phyloP scores from a whole-genome alignment of 30 jellyfish, hydroid and myxozoan genomes.

The Turritopsis rubra region DNA sequence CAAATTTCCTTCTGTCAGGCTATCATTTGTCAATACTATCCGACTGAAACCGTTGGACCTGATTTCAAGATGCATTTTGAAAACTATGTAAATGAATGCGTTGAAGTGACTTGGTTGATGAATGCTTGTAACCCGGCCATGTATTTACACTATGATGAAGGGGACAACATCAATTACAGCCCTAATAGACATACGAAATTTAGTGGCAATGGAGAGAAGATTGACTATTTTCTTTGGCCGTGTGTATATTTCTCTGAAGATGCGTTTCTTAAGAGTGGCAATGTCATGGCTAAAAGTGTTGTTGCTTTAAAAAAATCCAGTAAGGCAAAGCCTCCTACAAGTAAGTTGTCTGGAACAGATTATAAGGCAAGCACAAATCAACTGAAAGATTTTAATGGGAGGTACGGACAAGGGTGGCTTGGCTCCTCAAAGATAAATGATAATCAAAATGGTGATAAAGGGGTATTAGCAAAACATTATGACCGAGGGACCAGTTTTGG shows the following conservation, averaged over 20 bases:
- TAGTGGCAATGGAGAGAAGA: slow-evolving; percentile 7
- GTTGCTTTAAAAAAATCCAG: not conserved
- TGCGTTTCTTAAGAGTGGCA: not conserved
- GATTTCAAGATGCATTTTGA: not conserved
- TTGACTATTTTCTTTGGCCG: slow-evolving; percentile 18
- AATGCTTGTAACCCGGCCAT: slow-evolving; percentile 17
- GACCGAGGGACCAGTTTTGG: not conserved
- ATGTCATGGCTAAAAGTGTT: slow-evolving; percentile 9
- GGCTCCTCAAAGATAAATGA: not conserved
- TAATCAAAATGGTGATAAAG: not conserved
- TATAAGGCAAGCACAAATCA: not conserved
- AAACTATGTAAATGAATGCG: slow-evolving; percentile 2
- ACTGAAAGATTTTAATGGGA: not conserved
- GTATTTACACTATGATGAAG: not conserved
- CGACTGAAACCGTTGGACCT: not conserved
- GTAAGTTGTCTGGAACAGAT: not conserved
- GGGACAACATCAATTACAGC: slow-evolving; percentile 12
- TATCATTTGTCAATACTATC: not conserved
- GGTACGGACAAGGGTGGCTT: not conserved
- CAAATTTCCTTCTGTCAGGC: not conserved
- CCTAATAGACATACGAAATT: slow-evolving; percentile 1
- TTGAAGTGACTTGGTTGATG: slow-evolving; percentile 19
- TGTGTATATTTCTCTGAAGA: slow-evolving; percentile 20
- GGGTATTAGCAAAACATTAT: not conserved
- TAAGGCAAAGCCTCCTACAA: not conserved